phyloP scores from a whole-genome alignment of 2,888 invertebrate species.

The Drosophila tripunctata region DNA sequence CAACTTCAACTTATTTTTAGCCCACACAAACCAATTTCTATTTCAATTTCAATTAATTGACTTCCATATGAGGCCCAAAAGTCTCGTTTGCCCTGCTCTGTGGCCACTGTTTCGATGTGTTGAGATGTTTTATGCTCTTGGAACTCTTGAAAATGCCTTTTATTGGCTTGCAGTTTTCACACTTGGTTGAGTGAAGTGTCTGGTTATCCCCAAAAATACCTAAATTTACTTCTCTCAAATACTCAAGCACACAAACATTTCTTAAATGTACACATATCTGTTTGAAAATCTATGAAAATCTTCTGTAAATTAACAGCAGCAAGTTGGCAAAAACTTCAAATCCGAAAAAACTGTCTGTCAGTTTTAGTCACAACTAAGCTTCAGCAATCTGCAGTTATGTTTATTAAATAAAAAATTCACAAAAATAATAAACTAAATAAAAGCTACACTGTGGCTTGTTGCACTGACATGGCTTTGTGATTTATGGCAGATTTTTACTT shows the following conservation, averaged over 20 bases:
- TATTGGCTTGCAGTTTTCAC: constrained; percentile 56
- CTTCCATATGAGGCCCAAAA: constrained; percentile 42
- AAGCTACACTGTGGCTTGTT: neutral
- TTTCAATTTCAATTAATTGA: constrained; percentile 69
- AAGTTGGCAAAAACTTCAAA: neutral
- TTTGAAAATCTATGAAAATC: constrained; percentile 4
- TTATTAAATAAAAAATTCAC: constrained; percentile 8
- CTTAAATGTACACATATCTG: neutral
- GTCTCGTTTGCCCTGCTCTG: neutral
- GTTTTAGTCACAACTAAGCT: neutral
- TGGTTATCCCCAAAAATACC: constrained; percentile 23
- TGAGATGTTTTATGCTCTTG: constrained; percentile 46
- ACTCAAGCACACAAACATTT: neutral
- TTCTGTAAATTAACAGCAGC: constrained; percentile 17
- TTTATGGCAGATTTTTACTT: neutral
- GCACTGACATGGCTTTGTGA: neutral
- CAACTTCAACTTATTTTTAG: constrained; percentile 23
- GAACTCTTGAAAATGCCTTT: constrained; percentile 46
- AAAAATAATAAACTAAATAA: neutral
- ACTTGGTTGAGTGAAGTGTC: constrained; percentile 39
- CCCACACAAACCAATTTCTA: constrained; percentile 62
- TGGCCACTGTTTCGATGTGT: constrained; percentile 12
- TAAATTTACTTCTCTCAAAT: constrained; percentile 18
- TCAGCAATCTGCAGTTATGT: constrained; percentile 3
- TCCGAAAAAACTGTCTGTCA: constrained; percentile 2